These are phyloP conservation scores for Alauda arvensis DNA, from an alignment of 2,797 vertebrate genomes.

Conservation along the genomic window DNA sequence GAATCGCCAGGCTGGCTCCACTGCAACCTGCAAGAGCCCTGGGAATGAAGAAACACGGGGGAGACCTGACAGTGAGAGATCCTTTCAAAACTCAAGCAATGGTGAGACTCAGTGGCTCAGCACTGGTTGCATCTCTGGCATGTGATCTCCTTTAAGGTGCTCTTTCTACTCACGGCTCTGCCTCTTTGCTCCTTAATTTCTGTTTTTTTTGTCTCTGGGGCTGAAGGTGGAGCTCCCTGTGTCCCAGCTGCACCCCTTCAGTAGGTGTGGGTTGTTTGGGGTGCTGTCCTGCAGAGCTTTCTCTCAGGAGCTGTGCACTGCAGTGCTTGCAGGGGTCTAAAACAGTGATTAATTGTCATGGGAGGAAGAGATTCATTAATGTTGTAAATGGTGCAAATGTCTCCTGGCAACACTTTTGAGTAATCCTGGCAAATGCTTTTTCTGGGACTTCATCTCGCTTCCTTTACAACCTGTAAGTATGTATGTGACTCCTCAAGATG, in stretches of 20 bases:
- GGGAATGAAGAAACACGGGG: conserved; percentile 37
- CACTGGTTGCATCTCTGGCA: background rate
- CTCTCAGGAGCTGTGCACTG: background rate
- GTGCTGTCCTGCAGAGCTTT: background rate
- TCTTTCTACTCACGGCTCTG: background rate
- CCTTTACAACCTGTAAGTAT: background rate
- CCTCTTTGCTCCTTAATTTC: background rate
- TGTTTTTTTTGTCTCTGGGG: background rate
- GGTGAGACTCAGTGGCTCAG: background rate
- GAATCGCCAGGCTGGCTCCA: conserved; percentile 47
- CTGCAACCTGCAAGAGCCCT: background rate
- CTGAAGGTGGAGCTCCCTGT: background rate
- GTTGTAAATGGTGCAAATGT: background rate
- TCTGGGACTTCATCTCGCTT: background rate
- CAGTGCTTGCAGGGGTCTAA: background rate
- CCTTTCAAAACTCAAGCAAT: conserved; percentile 42
- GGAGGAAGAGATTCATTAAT: background rate
- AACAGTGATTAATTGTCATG: background rate
- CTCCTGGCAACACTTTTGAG: background rate
- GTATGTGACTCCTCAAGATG: background rate
- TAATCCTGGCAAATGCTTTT: background rate
- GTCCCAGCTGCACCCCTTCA: background rate
- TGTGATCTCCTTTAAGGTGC: background rate
- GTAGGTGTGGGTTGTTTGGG: background rate
- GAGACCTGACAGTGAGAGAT: conserved; percentile 12